These are phyloP conservation scores for Eubucco bourcierii DNA, from an alignment of 2,113 vertebrate genomes.

Conservation along the genomic window DNA sequence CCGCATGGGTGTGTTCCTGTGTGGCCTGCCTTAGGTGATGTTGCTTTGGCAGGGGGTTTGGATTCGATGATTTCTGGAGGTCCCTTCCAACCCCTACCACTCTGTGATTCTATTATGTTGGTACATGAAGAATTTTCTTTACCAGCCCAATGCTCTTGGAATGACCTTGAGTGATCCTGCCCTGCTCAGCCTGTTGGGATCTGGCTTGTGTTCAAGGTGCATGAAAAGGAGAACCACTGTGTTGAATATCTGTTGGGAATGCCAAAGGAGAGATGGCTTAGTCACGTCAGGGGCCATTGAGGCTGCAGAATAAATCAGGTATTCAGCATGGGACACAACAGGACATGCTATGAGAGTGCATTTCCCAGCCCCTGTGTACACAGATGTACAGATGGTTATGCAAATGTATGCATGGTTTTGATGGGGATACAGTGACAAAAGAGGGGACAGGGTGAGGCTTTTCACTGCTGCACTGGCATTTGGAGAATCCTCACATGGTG, in stretches of 20 bases:
- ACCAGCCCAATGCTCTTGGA: not conserved
- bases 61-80: no score
- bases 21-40: no score
- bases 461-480: not conserved
- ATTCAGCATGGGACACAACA: not conserved
- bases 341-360: not conserved
- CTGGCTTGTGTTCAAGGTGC: not conserved
- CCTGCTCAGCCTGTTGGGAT: accelerated
- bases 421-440: not conserved
- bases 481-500: not conserved
- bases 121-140: not conserved
- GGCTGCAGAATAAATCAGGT: not conserved
- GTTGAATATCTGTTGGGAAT: not conserved
- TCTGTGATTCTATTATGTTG: not conserved
- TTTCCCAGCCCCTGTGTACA: not conserved
- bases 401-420: not conserved
- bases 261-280: not conserved
- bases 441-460: not conserved
- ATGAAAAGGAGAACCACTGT: accelerated
- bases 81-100: no score
- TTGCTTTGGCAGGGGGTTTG: no score
- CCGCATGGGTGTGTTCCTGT: no score
- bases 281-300: not conserved
- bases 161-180: accelerated
- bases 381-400: not conserved